Conservation (phyloP, 2,797 vertebrate species). For the Calcarius lapponicus region DNA sequence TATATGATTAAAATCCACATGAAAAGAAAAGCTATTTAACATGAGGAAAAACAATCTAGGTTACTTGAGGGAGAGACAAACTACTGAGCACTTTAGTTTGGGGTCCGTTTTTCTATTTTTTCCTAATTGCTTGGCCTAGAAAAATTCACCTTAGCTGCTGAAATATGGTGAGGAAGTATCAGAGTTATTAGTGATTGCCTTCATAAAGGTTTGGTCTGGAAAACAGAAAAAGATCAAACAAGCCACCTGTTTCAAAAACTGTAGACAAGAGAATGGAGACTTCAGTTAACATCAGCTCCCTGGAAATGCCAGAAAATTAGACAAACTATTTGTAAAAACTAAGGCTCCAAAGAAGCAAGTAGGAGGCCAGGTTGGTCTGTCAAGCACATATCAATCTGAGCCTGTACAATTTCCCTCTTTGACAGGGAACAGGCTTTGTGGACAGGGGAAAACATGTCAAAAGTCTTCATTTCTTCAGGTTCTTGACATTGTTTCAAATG, state of each 20-base stretch:
- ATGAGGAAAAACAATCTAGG: not conserved
- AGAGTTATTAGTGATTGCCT: not conserved
- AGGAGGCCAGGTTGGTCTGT: not conserved
- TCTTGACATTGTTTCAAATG: not conserved
- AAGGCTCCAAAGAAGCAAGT: not conserved
- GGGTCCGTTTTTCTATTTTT: not conserved
- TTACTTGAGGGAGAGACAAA: not conserved
- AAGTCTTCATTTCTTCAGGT: not conserved
- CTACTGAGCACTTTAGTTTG: not conserved
- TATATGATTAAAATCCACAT: not conserved
- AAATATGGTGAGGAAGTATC: not conserved
- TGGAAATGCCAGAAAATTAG: not conserved
- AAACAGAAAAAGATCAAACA: not conserved
- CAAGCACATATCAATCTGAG: not conserved
- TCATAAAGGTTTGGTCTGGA: not conserved
- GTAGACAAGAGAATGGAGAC: not conserved
- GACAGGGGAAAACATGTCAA: not conserved
- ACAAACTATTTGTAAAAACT: not conserved
- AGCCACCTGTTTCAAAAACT: not conserved
- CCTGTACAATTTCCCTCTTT: not conserved
- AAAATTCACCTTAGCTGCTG: not conserved
- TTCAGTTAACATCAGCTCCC: not conserved
- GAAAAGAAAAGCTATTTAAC: not conserved
- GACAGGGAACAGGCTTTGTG: not conserved
- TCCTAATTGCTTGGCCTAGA: not conserved